Conservation (phyloP, 2,113 vertebrate genomes). For the Neolamprologus kungweensis region DNA sequence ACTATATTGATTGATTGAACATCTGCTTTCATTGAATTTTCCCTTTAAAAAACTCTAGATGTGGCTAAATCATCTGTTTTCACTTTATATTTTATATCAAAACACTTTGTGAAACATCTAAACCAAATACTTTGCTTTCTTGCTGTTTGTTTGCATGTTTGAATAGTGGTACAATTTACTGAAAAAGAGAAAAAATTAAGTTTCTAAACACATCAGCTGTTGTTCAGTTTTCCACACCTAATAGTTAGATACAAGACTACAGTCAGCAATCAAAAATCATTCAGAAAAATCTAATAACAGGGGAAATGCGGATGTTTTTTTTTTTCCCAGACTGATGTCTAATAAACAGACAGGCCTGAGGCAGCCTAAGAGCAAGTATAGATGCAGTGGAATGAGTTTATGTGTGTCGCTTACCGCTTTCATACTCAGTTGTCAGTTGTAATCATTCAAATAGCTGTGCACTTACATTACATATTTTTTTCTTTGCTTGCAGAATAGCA, state of each 20-base stretch:
- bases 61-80: not conserved
- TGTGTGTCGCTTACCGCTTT: not conserved
- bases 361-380: not conserved
- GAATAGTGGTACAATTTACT: not conserved
- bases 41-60: not conserved
- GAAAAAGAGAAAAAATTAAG: not conserved
- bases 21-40: not conserved
- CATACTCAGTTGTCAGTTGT: not conserved
- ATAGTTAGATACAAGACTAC: not conserved
- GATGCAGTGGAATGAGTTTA: not conserved
- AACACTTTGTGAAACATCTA: not conserved
- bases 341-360: not conserved
- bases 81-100: not conserved
- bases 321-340: not conserved
- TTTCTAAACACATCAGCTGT: not conserved
- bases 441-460: not conserved
- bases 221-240: not conserved
- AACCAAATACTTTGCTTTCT: not conserved
- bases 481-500: not conserved
- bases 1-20: not conserved
- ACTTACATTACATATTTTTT: not conserved
- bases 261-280: not conserved
- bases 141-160: not conserved
- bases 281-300: not conserved
- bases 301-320: fast-evolving